Evolutionary conservation across 2,888 invertebrate genomes (phyloP).

Genomic region (Argyresthia goedartella): DNA sequence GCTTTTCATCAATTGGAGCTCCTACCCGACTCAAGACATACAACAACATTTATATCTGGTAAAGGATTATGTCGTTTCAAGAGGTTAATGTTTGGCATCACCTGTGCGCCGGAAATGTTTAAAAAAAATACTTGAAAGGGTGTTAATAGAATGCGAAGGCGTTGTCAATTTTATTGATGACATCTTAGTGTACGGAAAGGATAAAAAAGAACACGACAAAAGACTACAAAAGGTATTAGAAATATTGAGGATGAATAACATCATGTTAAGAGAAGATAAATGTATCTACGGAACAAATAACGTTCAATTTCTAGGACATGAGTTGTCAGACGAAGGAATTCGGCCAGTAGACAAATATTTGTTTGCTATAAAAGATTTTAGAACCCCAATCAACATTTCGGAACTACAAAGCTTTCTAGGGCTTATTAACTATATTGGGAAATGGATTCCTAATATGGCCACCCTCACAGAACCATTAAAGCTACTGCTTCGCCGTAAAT

Average conservation of each 20-base stretch:
- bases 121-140: constrained; percentile 18
- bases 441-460: constrained; percentile 2
- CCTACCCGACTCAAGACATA: neutral
- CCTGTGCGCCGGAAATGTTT: constrained; percentile 18
- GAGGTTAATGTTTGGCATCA: constrained; percentile 25
- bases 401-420: constrained; percentile 8
- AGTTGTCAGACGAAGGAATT: constrained; percentile 3
- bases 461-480: constrained; percentile 1
- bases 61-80: constrained; percentile 23
- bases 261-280: neutral
- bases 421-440: neutral
- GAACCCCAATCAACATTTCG: neutral
- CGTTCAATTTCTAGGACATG: constrained; percentile 7
- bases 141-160: constrained; percentile 9
- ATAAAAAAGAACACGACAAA: neutral
- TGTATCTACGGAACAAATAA: neutral
- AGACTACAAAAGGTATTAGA: constrained; percentile 4
- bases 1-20: constrained; percentile 3
- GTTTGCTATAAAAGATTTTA: neutral
- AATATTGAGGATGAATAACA: neutral
- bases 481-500: neutral
- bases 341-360: constrained; percentile 8
- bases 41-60: constrained; percentile 1
- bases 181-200: constrained; percentile 5
- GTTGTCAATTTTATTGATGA: constrained; percentile 11